Evolutionary conservation across 2,113 vertebrate genomes (phyloP).

Genomic region (Corapipo altera): DNA sequence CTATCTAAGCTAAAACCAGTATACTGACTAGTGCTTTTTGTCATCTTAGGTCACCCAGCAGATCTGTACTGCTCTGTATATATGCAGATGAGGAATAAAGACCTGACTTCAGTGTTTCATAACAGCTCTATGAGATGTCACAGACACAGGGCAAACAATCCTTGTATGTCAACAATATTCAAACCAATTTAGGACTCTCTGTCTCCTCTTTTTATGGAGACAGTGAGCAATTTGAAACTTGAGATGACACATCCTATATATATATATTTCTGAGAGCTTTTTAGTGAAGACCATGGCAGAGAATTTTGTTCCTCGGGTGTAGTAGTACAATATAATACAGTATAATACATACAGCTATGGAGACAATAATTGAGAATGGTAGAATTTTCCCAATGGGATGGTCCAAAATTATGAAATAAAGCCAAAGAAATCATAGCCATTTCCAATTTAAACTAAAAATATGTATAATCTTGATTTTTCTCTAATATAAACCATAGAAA

Average conservation of each 20-base stretch:
- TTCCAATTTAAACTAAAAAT: background rate
- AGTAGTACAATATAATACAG: background rate
- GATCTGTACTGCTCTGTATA: rapidly evolving
- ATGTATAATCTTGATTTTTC: background rate
- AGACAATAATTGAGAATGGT: background rate
- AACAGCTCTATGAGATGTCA: background rate
- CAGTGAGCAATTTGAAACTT: background rate
- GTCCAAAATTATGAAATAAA: background rate
- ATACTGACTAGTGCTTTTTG: background rate
- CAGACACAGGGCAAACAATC: background rate
- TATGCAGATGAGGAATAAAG: background rate
- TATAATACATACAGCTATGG: background rate
- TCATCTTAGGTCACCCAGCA: background rate
- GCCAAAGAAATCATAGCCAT: background rate
- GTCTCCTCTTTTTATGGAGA: background rate
- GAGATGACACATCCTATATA: background rate
- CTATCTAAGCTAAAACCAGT: background rate
- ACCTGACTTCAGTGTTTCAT: rapidly evolving
- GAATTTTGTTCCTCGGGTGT: background rate
- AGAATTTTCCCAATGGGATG: background rate
- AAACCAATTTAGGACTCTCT: background rate
- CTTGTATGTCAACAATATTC: background rate
- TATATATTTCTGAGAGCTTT: background rate
- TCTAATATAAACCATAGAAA: background rate
- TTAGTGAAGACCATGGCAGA: background rate